Conservation (phyloP, 1,140 invertebrate species). For the Onthophagus taurus region DNA sequence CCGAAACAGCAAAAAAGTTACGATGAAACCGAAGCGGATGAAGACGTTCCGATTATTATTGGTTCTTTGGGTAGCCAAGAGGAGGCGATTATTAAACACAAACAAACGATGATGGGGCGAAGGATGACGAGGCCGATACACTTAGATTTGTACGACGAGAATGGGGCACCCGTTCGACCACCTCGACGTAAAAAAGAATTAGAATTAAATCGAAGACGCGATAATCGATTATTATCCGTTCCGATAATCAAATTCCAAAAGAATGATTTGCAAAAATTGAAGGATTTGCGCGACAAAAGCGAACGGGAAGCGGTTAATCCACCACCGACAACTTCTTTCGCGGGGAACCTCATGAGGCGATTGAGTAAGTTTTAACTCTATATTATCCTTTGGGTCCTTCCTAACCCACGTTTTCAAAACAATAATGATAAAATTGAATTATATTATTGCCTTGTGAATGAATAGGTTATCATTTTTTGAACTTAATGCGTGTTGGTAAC, state of each 20-base stretch:
- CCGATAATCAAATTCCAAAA: slow-evolving; percentile 62
- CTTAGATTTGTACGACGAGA: slow-evolving; percentile 51
- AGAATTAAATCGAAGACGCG: slow-evolving; percentile 47
- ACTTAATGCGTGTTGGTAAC: too few species aligned
- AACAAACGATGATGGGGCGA: slow-evolving; percentile 13
- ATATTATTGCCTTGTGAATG: too few species aligned
- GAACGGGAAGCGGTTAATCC: slow-evolving; percentile 28
- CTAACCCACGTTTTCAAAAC: neutral
- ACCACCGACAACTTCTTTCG: slow-evolving; percentile 47
- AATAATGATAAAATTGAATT: neutral
- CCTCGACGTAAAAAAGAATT: slow-evolving; percentile 46
- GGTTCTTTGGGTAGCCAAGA: slow-evolving; percentile 21
- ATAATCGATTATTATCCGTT: slow-evolving; percentile 62
- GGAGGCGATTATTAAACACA: too few species aligned
- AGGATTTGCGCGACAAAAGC: slow-evolving; percentile 40
- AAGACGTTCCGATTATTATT: slow-evolving; percentile 18
- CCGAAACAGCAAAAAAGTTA: slow-evolving; percentile 4
- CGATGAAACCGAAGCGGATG: slow-evolving; percentile 11
- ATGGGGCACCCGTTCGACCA: slow-evolving; percentile 48
- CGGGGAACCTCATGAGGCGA: slow-evolving; percentile 65
- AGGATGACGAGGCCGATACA: slow-evolving; percentile 46
- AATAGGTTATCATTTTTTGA: too few species aligned
- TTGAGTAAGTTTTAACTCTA: slow-evolving; percentile 69
- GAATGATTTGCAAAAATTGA: slow-evolving; percentile 24
- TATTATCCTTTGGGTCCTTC: slow-evolving; percentile 5